Base-by-base conservation (phyloP, 2,888 invertebrate genomes). In the Malthinus seriepunctatus region DNA sequence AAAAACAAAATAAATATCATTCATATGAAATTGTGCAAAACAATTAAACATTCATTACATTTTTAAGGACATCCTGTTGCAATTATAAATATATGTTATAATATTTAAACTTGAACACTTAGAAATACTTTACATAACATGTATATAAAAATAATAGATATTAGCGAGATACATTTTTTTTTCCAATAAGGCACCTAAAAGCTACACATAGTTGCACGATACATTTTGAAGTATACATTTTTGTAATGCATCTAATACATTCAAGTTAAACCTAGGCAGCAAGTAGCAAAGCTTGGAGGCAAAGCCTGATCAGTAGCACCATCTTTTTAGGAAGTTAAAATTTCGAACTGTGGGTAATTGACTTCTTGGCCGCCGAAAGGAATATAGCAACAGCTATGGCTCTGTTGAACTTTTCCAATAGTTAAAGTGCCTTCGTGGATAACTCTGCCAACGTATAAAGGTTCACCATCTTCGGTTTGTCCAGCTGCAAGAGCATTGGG, bases 341-440 rank as follows among this genome's bases (percentile, higher is more conserved):
- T 80, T 81, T 94, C 93, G 73, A 89, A 94, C 49, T 91, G 89
- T n/a, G 85, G 84, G 82, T 88, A 91, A 47, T 88, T 86, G 55
- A 92, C 76, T 75, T 94, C 94, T 69, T 87, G 84, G 39, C 93
- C 93, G 0, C 81, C 91, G 73, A 86, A 94, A 9, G 93, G 86
- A 78, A 94, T 91, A 84, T 94, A 94, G 75, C 89, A 88, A 51
- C 88, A 87, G 23, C 85, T 88, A 72, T 93, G 93, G 7, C 90
- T 90, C 34, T 88, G 87, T 70, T 94, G 93, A 1, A 94, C 88
- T 80, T 94, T 93, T 71, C 93, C 93, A 23, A 88, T 83, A 15
- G 91, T 91, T 45, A 90, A 64, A 58, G 88, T 85, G 56, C 88
- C 91, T 67, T 92, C 90, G 71, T 93, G 91, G 35, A 83, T 81